These are phyloP conservation scores for Lagopus muta DNA, from an alignment of 2,113 vertebrate genomes.

Conservation along the genomic window DNA sequence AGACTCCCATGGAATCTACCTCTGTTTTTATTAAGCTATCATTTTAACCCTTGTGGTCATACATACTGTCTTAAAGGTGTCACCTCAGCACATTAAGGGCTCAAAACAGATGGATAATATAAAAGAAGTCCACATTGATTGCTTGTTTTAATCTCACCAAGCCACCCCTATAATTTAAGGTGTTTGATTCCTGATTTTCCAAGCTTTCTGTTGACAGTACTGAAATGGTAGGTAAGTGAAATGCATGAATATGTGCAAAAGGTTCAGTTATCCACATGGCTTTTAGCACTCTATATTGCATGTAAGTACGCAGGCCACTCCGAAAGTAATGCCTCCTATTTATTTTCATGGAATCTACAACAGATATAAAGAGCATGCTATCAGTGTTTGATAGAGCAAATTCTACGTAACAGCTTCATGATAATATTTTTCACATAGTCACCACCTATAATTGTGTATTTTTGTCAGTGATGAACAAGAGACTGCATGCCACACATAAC, in stretches of 20 bases:
- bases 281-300: not conserved
- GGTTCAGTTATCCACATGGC: not conserved
- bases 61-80: not conserved
- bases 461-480: no score
- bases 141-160: not conserved
- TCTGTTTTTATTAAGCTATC: not conserved
- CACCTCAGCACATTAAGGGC: not conserved
- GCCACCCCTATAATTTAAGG: not conserved
- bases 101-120: not conserved
- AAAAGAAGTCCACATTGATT: not conserved
- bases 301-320: not conserved
- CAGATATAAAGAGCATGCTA: no score
- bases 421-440: no score
- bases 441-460: no score
- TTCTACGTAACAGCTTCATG: no score
- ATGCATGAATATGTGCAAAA: not conserved
- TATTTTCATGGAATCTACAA: no score
- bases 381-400: no score
- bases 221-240: not conserved
- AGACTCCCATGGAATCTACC: not conserved
- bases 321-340: no score
- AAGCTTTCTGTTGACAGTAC: not conserved
- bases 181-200: not conserved
- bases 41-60: not conserved
- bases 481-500: no score